Evolutionary conservation across 2,888 invertebrate species (phyloP).

Genomic region (Doris montereyensis): DNA sequence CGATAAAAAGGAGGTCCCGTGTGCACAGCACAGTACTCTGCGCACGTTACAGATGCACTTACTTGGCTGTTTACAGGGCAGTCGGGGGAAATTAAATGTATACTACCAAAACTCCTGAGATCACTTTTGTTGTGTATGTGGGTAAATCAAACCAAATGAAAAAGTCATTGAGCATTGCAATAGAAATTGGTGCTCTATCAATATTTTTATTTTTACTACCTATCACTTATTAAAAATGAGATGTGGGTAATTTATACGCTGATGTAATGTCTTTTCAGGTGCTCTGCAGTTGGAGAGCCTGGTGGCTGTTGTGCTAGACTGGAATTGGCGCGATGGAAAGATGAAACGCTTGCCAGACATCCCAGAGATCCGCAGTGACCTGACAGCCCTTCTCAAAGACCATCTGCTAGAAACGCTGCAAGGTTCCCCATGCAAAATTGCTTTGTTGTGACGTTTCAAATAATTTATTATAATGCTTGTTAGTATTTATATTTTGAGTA

Average conservation of each 20-base stretch:
- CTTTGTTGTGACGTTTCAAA: slow-evolving; percentile 55
- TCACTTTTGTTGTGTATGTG: no score
- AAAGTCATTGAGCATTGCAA: no score
- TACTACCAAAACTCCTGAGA: no score
- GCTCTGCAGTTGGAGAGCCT: slow-evolving; percentile 57
- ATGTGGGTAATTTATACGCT: not conserved
- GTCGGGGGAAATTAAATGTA: no score
- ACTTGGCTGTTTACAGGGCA: no score
- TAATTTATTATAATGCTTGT: no score
- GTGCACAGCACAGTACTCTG: no score
- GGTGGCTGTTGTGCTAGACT: slow-evolving; percentile 62
- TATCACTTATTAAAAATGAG: not conserved
- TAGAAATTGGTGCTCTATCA: no score
- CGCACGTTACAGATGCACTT: no score
- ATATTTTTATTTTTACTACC: not conserved
- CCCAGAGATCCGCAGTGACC: slow-evolving; percentile 57
- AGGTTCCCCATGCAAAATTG: slow-evolving; percentile 56
- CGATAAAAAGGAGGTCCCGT: no score
- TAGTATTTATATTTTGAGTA: no score
- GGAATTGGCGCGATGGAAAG: slow-evolving; percentile 68
- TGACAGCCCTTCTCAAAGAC: slow-evolving; percentile 53
- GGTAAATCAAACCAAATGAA: no score
- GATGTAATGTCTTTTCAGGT: slow-evolving; percentile 48
- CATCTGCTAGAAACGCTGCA: slow-evolving; percentile 55
- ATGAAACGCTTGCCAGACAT: slow-evolving; percentile 61